Base-by-base conservation (phyloP, 2,888 invertebrate genomes). In the Eilema griseolum region DNA sequence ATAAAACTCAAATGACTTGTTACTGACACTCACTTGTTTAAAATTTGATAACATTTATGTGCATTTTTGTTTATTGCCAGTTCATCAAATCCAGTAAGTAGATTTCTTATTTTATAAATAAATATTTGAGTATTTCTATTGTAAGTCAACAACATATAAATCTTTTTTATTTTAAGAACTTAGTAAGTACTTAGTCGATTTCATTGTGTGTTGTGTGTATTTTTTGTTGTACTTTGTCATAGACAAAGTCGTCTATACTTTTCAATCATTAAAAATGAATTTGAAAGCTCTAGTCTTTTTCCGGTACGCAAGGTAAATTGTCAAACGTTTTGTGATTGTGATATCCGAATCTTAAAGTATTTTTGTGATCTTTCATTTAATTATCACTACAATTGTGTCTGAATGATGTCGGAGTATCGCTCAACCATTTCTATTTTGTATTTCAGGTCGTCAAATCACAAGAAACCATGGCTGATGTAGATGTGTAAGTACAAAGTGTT, bases 401-500 rank as follows among this genome's bases (percentile, higher is more conserved):
- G 23, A 56, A 83, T 71, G 76, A 90, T 90, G 88, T 82, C 66
- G 56, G 73, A 69, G 74, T 80, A 82, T 84, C 73, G 82, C 83
- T 90, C 86, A 89, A 90, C 83, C 77, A 73, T 81, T 88, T 89
- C 82, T 82, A 85, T 89, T 91, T 83, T 85, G 78, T 94, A 95
- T 95, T 95, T 95, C 95, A 95, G 95, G 90, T 90, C 88, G 82
- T 84, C 86, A 86, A 88, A 86, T 83, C 82, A 83, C 84, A 80
- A 86, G 82, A 93, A 92, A 96, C 93, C 95, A 98, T 98, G 98
- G 97, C 97, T 88, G 97, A 98, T 95, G 97, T 97, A 89, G 97
- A 97, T 95, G 97, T 96, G 97, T 98, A 96, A 97, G 97, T 97
- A 90, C 82, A 31, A 81, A 85, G 86, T 83, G 77, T 82, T 84